Base-by-base conservation (phyloP, 1,140 invertebrate genomes). In the Bilobella aurantiaca region DNA sequence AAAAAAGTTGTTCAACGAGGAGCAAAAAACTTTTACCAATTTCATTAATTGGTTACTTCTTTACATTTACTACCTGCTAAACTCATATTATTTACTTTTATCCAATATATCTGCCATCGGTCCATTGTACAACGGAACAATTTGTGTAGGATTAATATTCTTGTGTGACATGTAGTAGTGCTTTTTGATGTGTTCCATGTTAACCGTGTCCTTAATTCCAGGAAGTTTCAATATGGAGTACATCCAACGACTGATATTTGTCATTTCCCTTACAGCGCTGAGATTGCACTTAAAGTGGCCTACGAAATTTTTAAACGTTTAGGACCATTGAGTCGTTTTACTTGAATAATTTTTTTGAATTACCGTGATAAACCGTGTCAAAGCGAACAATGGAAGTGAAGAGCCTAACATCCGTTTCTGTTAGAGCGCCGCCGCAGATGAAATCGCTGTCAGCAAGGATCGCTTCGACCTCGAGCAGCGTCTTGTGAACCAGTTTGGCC, bases 121-220 rank as follows among this genome's bases (percentile, higher is more conserved):
- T 12, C 69, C 69, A 57, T 68, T 64, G 28, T 68, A 68, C 28
- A 68, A 31, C 12, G 69, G 69, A 3, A 71, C 67, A n/a, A 71
- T 61, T 31, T 29, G 58, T 1, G 29, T 66, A 34, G 69, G 69
- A 63, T 71, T 71, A 12, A 71, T 63, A 14, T 68, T 25, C 31
- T 27, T 37, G 29, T 68, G 66, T 2, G 66, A 68, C 62, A 64
- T 63, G 66, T 68, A 71, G 60, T 71, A 71, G 49, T 68, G 67
- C 29, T 71, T 68, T 32, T 71, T 71, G 31, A 71, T 71, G 32
- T 71, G 69, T 8, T 68, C 62, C 66, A 71, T 71, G 30, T 71
- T 64, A 2, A 71, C 64, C 0, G 69, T 71, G 5, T 68, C 66
- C 30, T 64, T 46, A 28, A 71, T 31, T 12, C 47, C 58, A 37